Evolutionary conservation across 2,888 invertebrate genomes (phyloP), one percentile per base, ranked within the genome.

Genomic region (Ichneumoninae sp.): DNA sequence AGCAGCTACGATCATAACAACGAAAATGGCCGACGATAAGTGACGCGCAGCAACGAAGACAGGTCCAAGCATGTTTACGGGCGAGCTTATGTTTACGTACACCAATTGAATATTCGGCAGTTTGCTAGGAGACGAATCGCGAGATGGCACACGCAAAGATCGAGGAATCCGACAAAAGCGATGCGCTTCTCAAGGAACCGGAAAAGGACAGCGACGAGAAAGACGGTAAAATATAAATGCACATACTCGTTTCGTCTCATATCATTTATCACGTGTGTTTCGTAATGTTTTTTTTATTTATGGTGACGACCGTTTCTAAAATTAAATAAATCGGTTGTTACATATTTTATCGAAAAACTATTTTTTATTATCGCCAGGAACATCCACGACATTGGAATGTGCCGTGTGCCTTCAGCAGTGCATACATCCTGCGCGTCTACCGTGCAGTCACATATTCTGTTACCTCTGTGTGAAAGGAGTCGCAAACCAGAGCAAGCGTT

Each of bases 391-490:
- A 52, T 93, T 95, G 70, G 98, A 98, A 92, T 99, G 99, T 94
- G 97, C 99, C 7, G 97, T 99, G 60, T 99, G 99, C 92, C 95
- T 99, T 75, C 98, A 98, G 94, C 96, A 96, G 47, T 98, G 97
- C 92, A 96, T 98, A 87, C 97, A 98, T 94, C 99, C 99, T n/a
- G 97, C 98, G 0, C 96, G 97, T 91, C 95, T 99, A 69, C 98
- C 98, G 0, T 99, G 99, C 94, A 96, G 96, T n/a, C 99, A 99
- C 93, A 96, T 98, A 84, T 99, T 99, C 94, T 99, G 99, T 94
- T 99, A 97, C 93, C 95, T 99, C 6, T 99, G 99, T 94, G 97
- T 98, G 2, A 99, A 99, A 96, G 99, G 98, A 88, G 96, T 98
- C 89, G 96, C 97, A 1, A 97, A 97, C 91, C 97, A 97, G 93